Evolutionary conservation across 2,113 vertebrate genomes (phyloP), one percentile per base, ranked within the genome.

Genomic region (Ptilonorhynchus violaceus): DNA sequence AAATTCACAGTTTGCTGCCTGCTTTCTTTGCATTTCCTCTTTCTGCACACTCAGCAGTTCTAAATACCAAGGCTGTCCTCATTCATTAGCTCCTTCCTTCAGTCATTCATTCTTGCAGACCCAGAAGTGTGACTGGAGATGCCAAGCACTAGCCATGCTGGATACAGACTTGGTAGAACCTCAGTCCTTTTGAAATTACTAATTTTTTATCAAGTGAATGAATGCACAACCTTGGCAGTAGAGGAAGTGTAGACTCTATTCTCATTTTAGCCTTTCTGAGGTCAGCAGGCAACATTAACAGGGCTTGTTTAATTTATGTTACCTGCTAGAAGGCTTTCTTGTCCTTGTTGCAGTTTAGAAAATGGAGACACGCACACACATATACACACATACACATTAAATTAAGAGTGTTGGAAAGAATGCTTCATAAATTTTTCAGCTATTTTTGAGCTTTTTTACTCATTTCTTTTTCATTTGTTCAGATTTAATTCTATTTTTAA

Each of bases 381-480:
- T 39, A 39, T 10, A 53, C 44, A 39, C 28, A 69, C 33, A 20
- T 35, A 49, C 66, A 52, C 39, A 39, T 33, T 85, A 90, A 93
- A 83, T 83, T 90, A 66, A 94, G n/a, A 78, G 58, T 58, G 58
- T 86, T 94, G 72, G 80, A 97, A 85, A 95, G 80, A 83, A 86
- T 33, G 15, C 39, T 94, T 59, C 35, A 58, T 91, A 93, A 86
- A 84, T 64, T 92, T 89, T 86, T 55, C 59, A 70, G 52, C 68
- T 93, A 53, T 92, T 93, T 91, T 76, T 66, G 74, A 75, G 68
- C 90, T 83, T 95, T 50, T 80, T 76, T 8, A 92, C 56, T 93
- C 9, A 50, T 86, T 96, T 75, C 47, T 68, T 94, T 94, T 95
- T 92, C 56, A 88, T 96, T 94, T 95, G 67, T 79, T 92, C 85